Percentiles rank a stretch among this genome's conserved stretches.
Evolutionary conservation across 2,888 invertebrate genomes (phyloP).

Genomic region (Girardia tigrina): DNA sequence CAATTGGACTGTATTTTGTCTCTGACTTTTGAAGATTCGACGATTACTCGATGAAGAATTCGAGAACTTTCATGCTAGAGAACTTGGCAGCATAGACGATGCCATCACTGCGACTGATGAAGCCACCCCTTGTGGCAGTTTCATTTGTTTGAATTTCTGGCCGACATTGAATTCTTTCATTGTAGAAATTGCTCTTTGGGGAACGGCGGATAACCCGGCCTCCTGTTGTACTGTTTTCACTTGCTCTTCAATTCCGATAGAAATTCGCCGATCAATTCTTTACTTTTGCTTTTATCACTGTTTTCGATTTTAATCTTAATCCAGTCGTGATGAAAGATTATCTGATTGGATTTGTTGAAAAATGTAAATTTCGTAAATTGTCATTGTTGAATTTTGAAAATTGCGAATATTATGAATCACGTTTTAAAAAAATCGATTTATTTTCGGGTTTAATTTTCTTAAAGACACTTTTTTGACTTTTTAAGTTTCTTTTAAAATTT

Average conservation of each 20-base stretch:
- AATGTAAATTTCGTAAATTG: too few relatives aligned
- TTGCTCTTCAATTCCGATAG: slow-evolving; percentile 87
- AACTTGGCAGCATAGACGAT: neutral
- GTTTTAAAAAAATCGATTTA: too few relatives aligned
- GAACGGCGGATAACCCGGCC: slow-evolving; percentile 75
- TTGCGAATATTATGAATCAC: too few relatives aligned
- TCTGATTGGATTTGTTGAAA: too few relatives aligned
- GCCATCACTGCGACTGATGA: neutral
- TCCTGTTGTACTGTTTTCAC: slow-evolving; percentile 93
- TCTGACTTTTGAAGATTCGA: neutral
- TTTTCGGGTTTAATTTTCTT: too few relatives aligned
- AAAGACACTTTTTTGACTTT: too few relatives aligned
- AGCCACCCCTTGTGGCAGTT: neutral
- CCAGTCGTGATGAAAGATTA: too few relatives aligned
- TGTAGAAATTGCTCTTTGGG: slow-evolving; percentile 88
- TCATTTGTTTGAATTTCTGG: slow-evolving; percentile 62
- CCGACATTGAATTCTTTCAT: slow-evolving; percentile 98
- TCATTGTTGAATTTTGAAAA: too few relatives aligned
- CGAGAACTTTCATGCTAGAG: neutral
- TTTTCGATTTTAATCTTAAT: too few relatives aligned
- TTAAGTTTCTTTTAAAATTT: too few relatives aligned
- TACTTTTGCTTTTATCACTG: too few relatives aligned
- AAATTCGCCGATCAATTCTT: too few relatives aligned
- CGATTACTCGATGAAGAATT: neutral
- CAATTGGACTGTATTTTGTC: neutral